phyloP scores from a whole-genome alignment of 1,140 invertebrate species.

The Drosophila nigromelanica region DNA sequence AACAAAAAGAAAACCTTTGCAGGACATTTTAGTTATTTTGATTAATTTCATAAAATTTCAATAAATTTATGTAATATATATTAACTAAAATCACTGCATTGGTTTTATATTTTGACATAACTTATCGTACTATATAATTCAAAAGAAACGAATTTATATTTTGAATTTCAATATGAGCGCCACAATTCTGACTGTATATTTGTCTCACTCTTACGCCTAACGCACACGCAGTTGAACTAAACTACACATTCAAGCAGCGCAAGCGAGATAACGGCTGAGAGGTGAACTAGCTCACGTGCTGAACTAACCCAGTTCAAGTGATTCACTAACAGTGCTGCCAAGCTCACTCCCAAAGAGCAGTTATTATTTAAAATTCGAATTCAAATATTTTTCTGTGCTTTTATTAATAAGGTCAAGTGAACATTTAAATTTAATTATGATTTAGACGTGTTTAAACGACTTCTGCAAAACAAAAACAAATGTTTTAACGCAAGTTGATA shows the following conservation, averaged over 20 bases:
- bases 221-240: background rate
- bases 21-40: too few species aligned
- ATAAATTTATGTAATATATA: too few species aligned
- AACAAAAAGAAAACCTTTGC: too few species aligned
- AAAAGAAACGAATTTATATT: background rate
- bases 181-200: background rate
- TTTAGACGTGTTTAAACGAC: slow-evolving; percentile 45
- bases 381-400: background rate
- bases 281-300: background rate
- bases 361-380: slow-evolving; percentile 13
- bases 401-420: slow-evolving; percentile 20
- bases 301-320: background rate
- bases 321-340: slow-evolving; percentile 32
- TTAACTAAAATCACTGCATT: background rate
- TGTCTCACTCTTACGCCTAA: background rate
- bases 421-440: background rate
- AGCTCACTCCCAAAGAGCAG: background rate
- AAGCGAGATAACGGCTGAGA: slow-evolving; percentile 11
- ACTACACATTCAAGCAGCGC: background rate
- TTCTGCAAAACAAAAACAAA: slow-evolving; percentile 40
- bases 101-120: background rate
- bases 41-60: background rate
- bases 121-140: background rate
- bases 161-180: slow-evolving; percentile 21
- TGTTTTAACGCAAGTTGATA: background rate